Conservation (phyloP, 2,888 invertebrate species). For the Dicycla oo region DNA sequence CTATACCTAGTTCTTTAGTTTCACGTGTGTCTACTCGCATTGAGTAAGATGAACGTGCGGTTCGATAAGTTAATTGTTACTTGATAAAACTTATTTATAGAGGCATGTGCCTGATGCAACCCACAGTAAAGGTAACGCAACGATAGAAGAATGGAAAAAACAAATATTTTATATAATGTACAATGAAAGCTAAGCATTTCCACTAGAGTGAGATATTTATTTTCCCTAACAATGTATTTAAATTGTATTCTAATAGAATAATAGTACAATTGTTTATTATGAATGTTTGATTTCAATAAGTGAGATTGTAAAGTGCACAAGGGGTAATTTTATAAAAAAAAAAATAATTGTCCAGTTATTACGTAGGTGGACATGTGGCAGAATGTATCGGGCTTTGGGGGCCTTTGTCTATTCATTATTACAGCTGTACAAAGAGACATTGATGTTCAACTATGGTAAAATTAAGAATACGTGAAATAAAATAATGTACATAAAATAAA, state of each 20-base stretch:
- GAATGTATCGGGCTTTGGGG: slow-evolving; percentile 7
- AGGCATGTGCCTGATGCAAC: slow-evolving; percentile 43
- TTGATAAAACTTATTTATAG: neutral
- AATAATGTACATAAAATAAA: slow-evolving; percentile 21
- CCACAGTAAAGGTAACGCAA: slow-evolving; percentile 49
- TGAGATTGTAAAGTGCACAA: slow-evolving; percentile 71
- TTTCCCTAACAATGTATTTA: slow-evolving; percentile 74
- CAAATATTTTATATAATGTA: slow-evolving; percentile 70
- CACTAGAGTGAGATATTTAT: slow-evolving; percentile 81
- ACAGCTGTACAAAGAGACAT: slow-evolving; percentile 34
- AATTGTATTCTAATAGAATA: slow-evolving; percentile 75
- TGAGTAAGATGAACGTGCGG: slow-evolving; percentile 2
- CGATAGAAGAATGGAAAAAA: slow-evolving; percentile 33
- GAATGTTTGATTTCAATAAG: slow-evolving; percentile 57
- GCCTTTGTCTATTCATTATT: slow-evolving; percentile 12
- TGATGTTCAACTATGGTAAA: slow-evolving; percentile 14
- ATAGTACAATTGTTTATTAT: slow-evolving; percentile 76
- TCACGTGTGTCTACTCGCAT: neutral
- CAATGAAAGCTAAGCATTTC: slow-evolving; percentile 74
- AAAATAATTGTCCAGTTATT: slow-evolving; percentile 34
- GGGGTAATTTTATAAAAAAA: slow-evolving; percentile 67
- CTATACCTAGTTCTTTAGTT: slow-evolving; percentile 17
- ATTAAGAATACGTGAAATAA: neutral
- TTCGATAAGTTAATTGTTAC: neutral
- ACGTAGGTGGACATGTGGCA: slow-evolving; percentile 38